Conservation (phyloP, 1,140 invertebrate species). For the Hesperophylax magnus region DNA sequence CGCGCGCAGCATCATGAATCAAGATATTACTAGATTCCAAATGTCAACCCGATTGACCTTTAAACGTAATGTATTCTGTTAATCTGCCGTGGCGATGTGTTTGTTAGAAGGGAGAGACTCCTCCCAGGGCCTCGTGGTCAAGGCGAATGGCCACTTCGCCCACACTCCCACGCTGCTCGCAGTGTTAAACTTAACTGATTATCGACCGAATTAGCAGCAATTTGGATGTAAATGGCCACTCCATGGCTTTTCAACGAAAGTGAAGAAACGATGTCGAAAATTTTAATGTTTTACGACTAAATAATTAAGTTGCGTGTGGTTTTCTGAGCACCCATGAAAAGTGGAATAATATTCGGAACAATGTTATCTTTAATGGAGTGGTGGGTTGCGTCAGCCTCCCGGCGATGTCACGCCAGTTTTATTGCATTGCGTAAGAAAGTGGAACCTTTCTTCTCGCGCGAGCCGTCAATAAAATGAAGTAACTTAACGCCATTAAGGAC, state of each 20-base stretch:
- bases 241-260: neutral
- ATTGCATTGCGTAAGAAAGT: constrained; percentile 26
- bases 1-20: neutral
- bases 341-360: neutral
- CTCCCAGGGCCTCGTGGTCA: neutral
- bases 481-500: constrained; percentile 6
- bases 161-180: neutral
- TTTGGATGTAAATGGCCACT: constrained; percentile 7
- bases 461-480: neutral
- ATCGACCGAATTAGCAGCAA: constrained; percentile 12
- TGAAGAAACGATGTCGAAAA: neutral
- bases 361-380: neutral
- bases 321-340: too few relatives aligned
- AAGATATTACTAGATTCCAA: constrained; percentile 6
- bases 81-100: neutral
- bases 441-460: neutral
- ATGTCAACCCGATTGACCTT: constrained; percentile 30
- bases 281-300: neutral
- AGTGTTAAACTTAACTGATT: constrained; percentile 12
- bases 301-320: too few relatives aligned
- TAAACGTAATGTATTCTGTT: constrained; percentile 16
- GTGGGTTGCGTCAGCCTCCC: neutral
- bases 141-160: neutral
- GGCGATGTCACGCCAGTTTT: neutral
- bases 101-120: neutral